Evolutionary conservation across 2,113 vertebrate species (phyloP), one percentile per base, ranked within the genome.

Genomic region (Pluvianellus socialis): DNA sequence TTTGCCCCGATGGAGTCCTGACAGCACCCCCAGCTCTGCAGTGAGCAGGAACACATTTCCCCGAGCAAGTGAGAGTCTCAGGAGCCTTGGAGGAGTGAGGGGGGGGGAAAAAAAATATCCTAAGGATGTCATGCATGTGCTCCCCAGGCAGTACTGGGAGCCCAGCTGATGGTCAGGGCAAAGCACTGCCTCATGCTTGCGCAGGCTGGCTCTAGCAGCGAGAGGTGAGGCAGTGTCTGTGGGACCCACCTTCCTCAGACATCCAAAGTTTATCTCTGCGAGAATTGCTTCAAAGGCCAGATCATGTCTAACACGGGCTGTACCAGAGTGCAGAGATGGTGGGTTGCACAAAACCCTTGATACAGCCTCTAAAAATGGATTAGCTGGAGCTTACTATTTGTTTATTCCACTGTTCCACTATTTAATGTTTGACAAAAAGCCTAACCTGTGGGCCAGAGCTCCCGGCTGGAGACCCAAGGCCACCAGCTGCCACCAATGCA

Each of bases 151-250:
- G 49, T 8, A 6, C 28, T 14, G 3, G 61, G 59, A 76, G 23
- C 19, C 38, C 5, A 7, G 40, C 28, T 38, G 38, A 33, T 44
- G 49, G 18, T 7, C 21, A 3, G 28, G 27, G 44, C 2, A 2
- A 70, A 79, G 33, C 0, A 0, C 26, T 79, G 66, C 30, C 62
- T 50, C 7, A 3, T 0, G 3, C 23, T 75, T 20, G 14, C 14
- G 35, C n/a, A 40, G 47, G 50, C 44, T 53, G 45, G 33, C 66
- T 79, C 67, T 21, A 30, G 62, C 50, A 73, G 44, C 1, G 1
- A 20, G 33, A 53, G 44, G 50, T 3, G 14, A 74, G 22, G 49
- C 49, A 7, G 20, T 1, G 2, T 56, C 52, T 44, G 8, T 20
- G 15, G 52, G 21, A 66, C 24, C 26, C 28, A 6, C 15, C 17